A percentile compares a stretch with the other conserved stretches of the same genome.
Evolutionary conservation across 2,797 vertebrate species (phyloP).

Genomic region (Thripadectes ignobilis): DNA sequence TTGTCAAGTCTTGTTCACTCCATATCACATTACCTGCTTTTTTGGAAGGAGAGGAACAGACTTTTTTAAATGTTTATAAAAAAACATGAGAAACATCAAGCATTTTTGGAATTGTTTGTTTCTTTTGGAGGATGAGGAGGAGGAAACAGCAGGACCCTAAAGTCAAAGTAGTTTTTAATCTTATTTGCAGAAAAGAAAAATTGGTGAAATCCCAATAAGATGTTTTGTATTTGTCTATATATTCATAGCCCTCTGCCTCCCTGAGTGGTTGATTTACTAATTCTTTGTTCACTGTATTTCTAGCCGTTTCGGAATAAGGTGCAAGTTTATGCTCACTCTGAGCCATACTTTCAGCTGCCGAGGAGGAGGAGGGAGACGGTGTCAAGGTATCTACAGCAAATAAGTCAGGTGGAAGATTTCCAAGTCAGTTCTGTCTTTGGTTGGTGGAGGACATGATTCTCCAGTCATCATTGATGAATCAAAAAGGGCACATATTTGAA

Average conservation of each 20-base stretch:
- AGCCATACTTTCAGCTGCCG: constrained; percentile 32
- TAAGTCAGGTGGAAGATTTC: constrained; percentile 54
- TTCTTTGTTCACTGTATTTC: constrained; percentile 64
- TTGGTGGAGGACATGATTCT: constrained; percentile 64
- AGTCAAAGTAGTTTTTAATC: constrained; percentile 57
- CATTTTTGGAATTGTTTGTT: constrained; percentile 48
- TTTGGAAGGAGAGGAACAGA: constrained; percentile 50
- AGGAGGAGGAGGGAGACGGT: not conserved
- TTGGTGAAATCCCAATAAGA: constrained; percentile 40
- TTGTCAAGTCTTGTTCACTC: constrained; percentile 42
- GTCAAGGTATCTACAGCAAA: constrained; percentile 10
- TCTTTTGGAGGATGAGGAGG: constrained; percentile 44
- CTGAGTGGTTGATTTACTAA: constrained; percentile 65
- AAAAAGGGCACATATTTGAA: constrained; percentile 77
- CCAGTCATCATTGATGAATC: constrained; percentile 61
- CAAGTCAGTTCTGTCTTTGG: constrained; percentile 56
- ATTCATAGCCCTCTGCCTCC: constrained; percentile 71
- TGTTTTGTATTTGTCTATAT: constrained; percentile 71
- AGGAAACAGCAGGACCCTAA: constrained; percentile 39
- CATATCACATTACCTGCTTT: constrained; percentile 34
- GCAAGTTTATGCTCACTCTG: constrained; percentile 38
- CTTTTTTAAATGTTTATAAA: constrained; percentile 36
- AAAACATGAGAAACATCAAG: constrained; percentile 47
- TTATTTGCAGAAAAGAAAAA: constrained; percentile 45
- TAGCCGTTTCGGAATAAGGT: constrained; percentile 54